Evolutionary conservation across 1,140 invertebrate species (phyloP).

Genomic region (Drosophila novamexicana): DNA sequence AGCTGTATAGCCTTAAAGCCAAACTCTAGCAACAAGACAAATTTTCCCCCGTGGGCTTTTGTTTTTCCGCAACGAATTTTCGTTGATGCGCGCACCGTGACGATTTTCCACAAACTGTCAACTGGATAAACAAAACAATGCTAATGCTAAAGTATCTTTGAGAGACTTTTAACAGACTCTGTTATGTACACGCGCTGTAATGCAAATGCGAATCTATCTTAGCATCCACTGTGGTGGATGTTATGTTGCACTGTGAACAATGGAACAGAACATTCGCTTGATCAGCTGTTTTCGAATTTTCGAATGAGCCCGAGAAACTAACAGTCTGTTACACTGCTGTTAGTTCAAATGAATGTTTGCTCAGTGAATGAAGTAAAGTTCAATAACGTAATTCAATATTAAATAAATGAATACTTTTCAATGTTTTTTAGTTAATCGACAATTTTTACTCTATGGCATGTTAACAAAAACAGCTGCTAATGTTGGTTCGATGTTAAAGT

Average conservation of each 20-base stretch:
- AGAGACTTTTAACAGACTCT: constrained; percentile 36
- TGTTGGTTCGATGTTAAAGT: constrained; percentile 4
- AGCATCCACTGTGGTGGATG: background rate
- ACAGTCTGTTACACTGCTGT: constrained; percentile 11
- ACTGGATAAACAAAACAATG: constrained; percentile 69
- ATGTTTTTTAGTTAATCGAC: too few species aligned
- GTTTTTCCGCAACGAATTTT: constrained; percentile 61
- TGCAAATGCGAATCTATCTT: background rate
- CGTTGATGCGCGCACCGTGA: constrained; percentile 75
- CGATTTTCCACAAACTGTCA: constrained; percentile 80
- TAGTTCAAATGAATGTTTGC: background rate
- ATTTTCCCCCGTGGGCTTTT: constrained; percentile 44
- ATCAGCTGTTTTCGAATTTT: constrained; percentile 26
- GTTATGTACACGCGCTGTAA: constrained; percentile 16
- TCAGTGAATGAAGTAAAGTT: too few species aligned
- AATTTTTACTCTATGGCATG: too few species aligned
- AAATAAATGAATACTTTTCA: too few species aligned
- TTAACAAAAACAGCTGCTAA: background rate
- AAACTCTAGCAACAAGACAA: constrained; percentile 26
- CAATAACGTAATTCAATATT: too few species aligned
- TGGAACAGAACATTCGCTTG: background rate
- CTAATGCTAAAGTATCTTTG: constrained; percentile 43
- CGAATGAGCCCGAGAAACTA: background rate
- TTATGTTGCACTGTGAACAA: constrained; percentile 3
- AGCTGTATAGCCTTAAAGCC: constrained; percentile 22